phyloP scores from a whole-genome alignment of 2,113 vertebrate genomes.

The Callopanchax toddi region DNA sequence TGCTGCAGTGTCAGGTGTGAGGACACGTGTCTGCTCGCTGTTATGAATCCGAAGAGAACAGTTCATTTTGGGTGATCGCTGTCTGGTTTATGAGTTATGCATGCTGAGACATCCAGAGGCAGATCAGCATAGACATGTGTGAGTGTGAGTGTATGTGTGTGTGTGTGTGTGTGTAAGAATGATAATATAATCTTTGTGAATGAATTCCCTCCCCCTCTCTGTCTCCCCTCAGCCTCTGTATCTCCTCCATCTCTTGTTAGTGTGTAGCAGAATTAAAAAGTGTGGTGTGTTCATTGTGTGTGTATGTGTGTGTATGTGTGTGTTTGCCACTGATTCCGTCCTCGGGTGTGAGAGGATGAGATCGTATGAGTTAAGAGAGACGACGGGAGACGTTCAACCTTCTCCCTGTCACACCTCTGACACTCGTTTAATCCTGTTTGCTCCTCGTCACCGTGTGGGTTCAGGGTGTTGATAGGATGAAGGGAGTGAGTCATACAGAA shows the following conservation, averaged over 20 bases:
- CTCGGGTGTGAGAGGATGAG: slow-evolving; percentile 39
- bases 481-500: not conserved
- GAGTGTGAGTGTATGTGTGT: not conserved
- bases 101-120: slow-evolving; percentile 27
- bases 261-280: too few species aligned
- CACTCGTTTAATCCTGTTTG: slow-evolving; percentile 30
- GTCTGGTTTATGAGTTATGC: slow-evolving; percentile 39
- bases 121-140: slow-evolving; percentile 10
- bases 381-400: slow-evolving; percentile 33
- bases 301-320: slow-evolving; percentile 16
- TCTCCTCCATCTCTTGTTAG: too few species aligned
- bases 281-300: slow-evolving; percentile 20
- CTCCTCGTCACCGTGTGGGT: slow-evolving; percentile 44
- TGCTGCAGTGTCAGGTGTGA: slow-evolving; percentile 37
- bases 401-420: slow-evolving; percentile 28
- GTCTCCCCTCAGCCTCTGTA: too few species aligned
- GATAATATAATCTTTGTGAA: slow-evolving; percentile 68
- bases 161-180: slow-evolving; percentile 13
- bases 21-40: slow-evolving; percentile 21
- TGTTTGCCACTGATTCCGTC: slow-evolving; percentile 29
- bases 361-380: slow-evolving; percentile 28
- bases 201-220: too few species aligned
- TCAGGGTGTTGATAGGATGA: slow-evolving; percentile 28
- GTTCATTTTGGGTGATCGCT: slow-evolving; percentile 54
- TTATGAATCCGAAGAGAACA: slow-evolving; percentile 24